Base-by-base conservation (phyloP, 2,888 invertebrate genomes). In the Apantesis nais region DNA sequence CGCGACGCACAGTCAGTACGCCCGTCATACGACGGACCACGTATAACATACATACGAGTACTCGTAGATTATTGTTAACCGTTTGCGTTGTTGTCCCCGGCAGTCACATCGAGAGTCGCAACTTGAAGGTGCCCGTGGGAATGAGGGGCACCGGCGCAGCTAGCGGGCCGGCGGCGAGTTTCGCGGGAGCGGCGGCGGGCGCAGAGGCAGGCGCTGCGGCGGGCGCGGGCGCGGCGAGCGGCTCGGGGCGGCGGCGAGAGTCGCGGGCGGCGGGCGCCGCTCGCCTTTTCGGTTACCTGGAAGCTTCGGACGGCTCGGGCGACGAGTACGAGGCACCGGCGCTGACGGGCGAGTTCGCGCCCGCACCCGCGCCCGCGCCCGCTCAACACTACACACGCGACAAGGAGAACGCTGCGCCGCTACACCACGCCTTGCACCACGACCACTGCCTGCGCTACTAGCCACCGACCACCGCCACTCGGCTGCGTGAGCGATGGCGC, bases 1-100 rank as follows among this genome's bases (percentile, higher is more conserved):
- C 96, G 96, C 82, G 97, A 97, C 89, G 96, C 96, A 78, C 97
- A 97, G 97, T 97, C 89, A 96, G 97, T 96, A 89, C 73, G 61
- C 9, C 14, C 48, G 5, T 25, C n/a, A 31, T 14, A 9, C 58
- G 34, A 34, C 34, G 3, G 3, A 4, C 34, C 3, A 5, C 34
- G 34, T 5, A 9, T 52, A n/a, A 22, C 31, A 11, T 8, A 0
- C 22, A 9, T 44, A 19, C 29, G n/a, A n/a, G n/a, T 41, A 9
- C 11, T 62, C 55, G 7, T 0, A 16, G 14, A 19, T 29, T 16
- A 12, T 16, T 14, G 29, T 29, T 29, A 29, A 4, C 48, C 1
- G 34, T 48, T 22, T 61, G 66, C 72, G n/a, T 39, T 65, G 11
- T 29, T 60, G 31, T 2, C 19, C 16, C 55, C 14, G 55, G 19